A percentile compares a stretch with the other conserved stretches of the same genome.
Conservation (phyloP, 2,113 vertebrate genomes). For the Jacana jacana region DNA sequence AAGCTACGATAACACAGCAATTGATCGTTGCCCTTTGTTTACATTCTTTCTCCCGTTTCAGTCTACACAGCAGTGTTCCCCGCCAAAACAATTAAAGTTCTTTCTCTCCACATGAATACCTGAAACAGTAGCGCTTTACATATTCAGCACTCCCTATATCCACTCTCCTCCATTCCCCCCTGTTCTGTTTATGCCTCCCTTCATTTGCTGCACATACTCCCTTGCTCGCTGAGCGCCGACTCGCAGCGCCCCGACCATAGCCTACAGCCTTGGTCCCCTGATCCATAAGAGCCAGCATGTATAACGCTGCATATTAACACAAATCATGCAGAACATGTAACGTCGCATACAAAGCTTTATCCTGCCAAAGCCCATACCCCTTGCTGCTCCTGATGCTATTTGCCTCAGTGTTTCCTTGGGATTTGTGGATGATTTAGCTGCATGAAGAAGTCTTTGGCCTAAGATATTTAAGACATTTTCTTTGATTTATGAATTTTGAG, state of each 20-base stretch:
- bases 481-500: neutral
- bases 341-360: neutral
- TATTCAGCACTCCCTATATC: neutral
- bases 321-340: neutral
- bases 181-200: neutral
- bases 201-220: neutral
- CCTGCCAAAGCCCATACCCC: neutral
- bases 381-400: neutral
- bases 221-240: neutral
- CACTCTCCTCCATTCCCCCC: neutral
- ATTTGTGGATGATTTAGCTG: neutral
- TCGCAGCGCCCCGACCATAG: neutral
- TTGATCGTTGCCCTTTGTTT: slow-evolving; percentile 29
- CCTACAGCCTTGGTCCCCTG: neutral
- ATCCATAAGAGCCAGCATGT: neutral
- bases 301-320: neutral
- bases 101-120: neutral
- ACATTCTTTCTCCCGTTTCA: slow-evolving; percentile 31
- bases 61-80: neutral
- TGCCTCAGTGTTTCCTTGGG: neutral
- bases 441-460: neutral
- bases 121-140: neutral
- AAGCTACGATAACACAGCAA: neutral
- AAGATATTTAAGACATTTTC: neutral
- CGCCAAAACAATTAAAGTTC: slow-evolving; percentile 38